Evolutionary conservation across 1,140 invertebrate species (phyloP).

Genomic region (Cydia pomonella): DNA sequence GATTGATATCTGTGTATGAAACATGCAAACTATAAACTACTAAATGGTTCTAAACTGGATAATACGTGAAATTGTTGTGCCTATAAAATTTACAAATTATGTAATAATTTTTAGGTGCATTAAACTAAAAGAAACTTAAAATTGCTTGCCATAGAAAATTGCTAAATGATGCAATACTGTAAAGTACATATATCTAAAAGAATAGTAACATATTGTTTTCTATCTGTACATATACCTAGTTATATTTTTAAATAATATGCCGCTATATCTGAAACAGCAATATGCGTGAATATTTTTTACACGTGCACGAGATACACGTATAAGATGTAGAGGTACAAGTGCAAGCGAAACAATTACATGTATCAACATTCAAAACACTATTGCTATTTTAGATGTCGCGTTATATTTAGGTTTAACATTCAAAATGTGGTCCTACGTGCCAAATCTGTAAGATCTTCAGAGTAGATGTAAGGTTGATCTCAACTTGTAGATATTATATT

Average conservation of each 20-base stretch:
- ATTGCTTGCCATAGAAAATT: slow-evolving; percentile 64
- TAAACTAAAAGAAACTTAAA: background rate
- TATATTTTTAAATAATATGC: background rate
- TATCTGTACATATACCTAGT: background rate
- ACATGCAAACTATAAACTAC: no score
- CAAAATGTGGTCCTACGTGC: slow-evolving; percentile 73
- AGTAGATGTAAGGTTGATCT: slow-evolving; percentile 69
- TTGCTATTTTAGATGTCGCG: background rate
- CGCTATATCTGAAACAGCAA: background rate
- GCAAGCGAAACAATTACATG: background rate
- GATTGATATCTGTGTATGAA: no score
- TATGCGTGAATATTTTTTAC: background rate
- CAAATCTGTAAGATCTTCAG: slow-evolving; percentile 71
- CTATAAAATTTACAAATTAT: no score
- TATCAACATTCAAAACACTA: background rate
- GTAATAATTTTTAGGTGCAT: no score
- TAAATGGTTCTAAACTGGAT: no score
- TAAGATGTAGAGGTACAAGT: background rate
- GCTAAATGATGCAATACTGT: slow-evolving; percentile 58
- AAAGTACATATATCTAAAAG: slow-evolving; percentile 45
- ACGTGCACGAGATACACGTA: no score
- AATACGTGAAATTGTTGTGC: no score
- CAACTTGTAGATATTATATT: slow-evolving; percentile 75
- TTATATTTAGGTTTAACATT: slow-evolving; percentile 1
- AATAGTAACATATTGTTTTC: slow-evolving; percentile 44